Percentiles rank a stretch among this genome's conserved stretches.
These are phyloP conservation scores for Ibycter americanus DNA, from an alignment of 2,797 vertebrate species.

Conservation along the genomic window DNA sequence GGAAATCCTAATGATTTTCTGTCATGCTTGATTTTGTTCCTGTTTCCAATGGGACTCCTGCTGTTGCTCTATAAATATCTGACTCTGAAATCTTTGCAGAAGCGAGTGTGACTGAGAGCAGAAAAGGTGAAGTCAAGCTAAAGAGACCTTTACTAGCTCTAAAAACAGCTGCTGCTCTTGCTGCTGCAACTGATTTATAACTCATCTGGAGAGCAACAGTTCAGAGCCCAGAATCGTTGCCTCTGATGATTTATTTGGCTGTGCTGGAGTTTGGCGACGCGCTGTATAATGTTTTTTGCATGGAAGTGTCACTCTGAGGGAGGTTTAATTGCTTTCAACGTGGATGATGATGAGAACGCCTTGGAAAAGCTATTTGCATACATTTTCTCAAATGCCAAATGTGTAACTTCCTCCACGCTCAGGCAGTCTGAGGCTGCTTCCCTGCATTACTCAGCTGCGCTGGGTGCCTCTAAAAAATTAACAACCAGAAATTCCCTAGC, in stretches of 20 bases:
- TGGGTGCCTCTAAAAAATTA: constrained; percentile 12
- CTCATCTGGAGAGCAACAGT: constrained; percentile 39
- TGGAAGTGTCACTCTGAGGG: constrained; percentile 38
- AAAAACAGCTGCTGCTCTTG: constrained; percentile 34
- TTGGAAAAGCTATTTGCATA: constrained; percentile 62
- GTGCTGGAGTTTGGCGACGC: not conserved
- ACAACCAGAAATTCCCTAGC: not conserved
- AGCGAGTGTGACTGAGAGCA: not conserved
- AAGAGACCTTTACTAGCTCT: constrained; percentile 11
- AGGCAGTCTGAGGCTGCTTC: not conserved
- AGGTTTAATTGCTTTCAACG: constrained; percentile 62
- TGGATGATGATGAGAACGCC: constrained; percentile 31
- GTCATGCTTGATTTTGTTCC: constrained; percentile 15
- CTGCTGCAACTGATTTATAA: constrained; percentile 42
- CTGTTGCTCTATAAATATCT: constrained; percentile 28
- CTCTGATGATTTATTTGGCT: constrained; percentile 42
- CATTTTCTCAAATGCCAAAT: constrained; percentile 31
- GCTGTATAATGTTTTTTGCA: constrained; percentile 41
- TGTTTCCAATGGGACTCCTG: constrained; percentile 16
- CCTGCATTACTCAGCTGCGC: not conserved
- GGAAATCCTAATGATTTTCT: constrained; percentile 55
- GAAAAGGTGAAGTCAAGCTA: constrained; percentile 27
- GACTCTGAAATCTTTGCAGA: not conserved
- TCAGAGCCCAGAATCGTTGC: not conserved
- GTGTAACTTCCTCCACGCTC: constrained; percentile 8